phyloP scores from a whole-genome alignment of 30 jellyfish, hydroid and myxozoan genomes.

The Chironex yamaguchii region DNA sequence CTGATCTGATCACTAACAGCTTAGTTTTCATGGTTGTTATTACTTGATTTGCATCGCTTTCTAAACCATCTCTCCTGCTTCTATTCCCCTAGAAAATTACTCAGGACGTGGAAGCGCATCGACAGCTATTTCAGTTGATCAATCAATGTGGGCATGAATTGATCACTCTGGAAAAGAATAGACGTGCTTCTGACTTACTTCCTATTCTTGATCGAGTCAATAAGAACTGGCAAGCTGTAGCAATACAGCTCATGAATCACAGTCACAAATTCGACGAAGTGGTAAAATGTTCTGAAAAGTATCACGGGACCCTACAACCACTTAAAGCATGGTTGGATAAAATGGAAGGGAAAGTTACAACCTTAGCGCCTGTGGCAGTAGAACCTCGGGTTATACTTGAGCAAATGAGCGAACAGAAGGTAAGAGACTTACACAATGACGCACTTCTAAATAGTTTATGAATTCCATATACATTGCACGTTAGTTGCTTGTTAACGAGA shows the following conservation, averaged over 20 bases:
- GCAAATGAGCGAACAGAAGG: conserved; percentile 96
- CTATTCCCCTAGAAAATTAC: conserved; percentile 93
- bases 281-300: conserved; percentile 96
- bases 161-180: conserved; percentile 79
- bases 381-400: conserved; percentile 84
- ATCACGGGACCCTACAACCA: conserved; percentile 92
- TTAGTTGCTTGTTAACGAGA: background rate
- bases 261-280: conserved; percentile 94
- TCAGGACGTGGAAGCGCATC: conserved; percentile 91
- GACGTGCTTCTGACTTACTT: conserved; percentile 81
- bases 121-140: conserved; percentile 89
- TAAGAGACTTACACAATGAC: conserved; percentile 2
- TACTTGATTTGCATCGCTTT: too few relatives aligned
- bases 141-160: conserved; percentile 99
- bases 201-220: conserved; percentile 89
- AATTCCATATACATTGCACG: too few relatives aligned
- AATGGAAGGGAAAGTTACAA: conserved; percentile 97
- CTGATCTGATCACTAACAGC: too few relatives aligned
- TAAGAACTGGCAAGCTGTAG: conserved; percentile 97
- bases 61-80: too few relatives aligned
- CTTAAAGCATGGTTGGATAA: conserved; percentile 85
- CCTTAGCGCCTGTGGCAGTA: conserved; percentile 90
- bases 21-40: too few relatives aligned
- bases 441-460: too few relatives aligned
- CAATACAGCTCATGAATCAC: conserved; percentile 89